Evolutionary conservation across 2,797 vertebrate species (phyloP), one percentile per base, ranked within the genome.

Genomic region (Pogoniulus pusillus): DNA sequence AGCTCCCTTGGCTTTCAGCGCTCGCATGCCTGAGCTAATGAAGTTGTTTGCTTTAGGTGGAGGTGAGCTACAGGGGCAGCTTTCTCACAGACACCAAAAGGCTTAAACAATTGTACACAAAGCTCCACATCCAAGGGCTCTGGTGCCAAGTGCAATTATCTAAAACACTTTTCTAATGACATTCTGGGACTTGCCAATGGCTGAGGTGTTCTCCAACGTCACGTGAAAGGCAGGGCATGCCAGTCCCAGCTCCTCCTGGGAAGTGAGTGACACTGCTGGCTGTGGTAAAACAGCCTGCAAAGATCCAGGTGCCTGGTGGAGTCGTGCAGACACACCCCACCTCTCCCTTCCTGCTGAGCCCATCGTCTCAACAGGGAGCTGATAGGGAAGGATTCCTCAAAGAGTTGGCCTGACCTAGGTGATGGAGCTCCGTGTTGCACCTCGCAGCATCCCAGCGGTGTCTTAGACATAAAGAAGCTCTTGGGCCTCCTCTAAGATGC

Each of bases 1-100:
- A 2, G 49, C 71, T 94, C 54, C 55, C 60, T 73, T 10, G 63
- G 79, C 75, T 77, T 34, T 91, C 75, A 76, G n/a, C 4, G 1
- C 81, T 73, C 12, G 0, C 93, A 59, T 72, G 74, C 82, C 93
- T 82, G 76, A 84, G 80, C 77, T 92, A 66, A 93, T 82, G 77
- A 39, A 59, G n/a, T 39, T 91, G 72, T 94, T 92, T 91, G 82
- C 94, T 95, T 71, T 88, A 89, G 89, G n/a, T 93, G 71, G 23
- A 90, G 78, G 55, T 85, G 65, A 91, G 63, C 84, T 93, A 29
- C 3, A 5, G 65, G 71, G 63, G 82, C 72, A 68, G 59, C 41
- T 92, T 94, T 91, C 81, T 93, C 85, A 77, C 53, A 87, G 86
- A 66, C 86, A 90, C 26, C 7, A 24, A 72, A 65, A 65, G 49